Evolutionary conservation across 2,888 invertebrate genomes (phyloP).

Genomic region (Fissipunctia ypsillon): DNA sequence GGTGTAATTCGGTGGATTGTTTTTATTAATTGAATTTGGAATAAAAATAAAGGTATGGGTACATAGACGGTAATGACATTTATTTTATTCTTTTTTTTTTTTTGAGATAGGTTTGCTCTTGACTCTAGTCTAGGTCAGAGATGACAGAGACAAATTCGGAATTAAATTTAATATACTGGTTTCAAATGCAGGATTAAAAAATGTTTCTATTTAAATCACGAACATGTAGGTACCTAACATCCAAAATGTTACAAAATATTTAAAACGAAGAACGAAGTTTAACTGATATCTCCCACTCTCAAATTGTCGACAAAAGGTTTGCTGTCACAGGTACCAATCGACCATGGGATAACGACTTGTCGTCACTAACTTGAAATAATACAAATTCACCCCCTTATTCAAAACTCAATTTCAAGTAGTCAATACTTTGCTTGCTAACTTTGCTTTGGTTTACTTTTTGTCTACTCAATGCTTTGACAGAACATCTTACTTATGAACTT

Average conservation of each 20-base stretch:
- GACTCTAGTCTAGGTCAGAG: no score
- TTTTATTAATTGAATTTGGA: slow-evolving; percentile 47
- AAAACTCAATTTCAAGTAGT: slow-evolving; percentile 1
- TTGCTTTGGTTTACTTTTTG: no score
- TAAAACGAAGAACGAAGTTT: no score
- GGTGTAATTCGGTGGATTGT: slow-evolving; percentile 17
- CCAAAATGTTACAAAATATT: neutral
- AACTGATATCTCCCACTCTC: neutral
- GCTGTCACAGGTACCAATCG: slow-evolving; percentile 4
- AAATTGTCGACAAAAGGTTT: neutral
- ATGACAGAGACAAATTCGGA: no score
- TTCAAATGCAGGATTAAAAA: neutral
- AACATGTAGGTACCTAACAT: neutral
- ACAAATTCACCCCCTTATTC: slow-evolving; percentile 1
- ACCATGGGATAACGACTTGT: neutral
- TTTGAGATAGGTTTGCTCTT: no score
- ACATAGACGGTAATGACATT: neutral
- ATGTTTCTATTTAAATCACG: no score
- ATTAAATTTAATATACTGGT: neutral
- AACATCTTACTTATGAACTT: slow-evolving; percentile 13
- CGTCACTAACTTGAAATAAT: neutral
- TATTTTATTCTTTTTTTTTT: no score
- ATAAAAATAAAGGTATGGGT: slow-evolving; percentile 5
- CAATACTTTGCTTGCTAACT: no score
- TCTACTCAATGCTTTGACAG: slow-evolving; percentile 11